Evolutionary conservation across 2,888 invertebrate genomes (phyloP).

Genomic region (Candidula unifasciata): DNA sequence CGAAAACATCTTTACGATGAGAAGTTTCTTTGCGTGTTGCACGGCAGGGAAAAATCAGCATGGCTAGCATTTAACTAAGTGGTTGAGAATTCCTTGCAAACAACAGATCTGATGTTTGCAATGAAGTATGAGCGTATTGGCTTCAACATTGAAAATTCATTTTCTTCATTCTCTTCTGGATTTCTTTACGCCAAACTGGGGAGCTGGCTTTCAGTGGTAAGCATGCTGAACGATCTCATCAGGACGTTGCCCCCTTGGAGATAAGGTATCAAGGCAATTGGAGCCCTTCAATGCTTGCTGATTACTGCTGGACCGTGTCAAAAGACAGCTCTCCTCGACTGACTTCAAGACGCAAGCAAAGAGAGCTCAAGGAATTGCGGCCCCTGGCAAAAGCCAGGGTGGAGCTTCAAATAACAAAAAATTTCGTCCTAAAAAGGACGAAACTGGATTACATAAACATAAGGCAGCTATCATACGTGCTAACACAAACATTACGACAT

Average conservation of each 20-base stretch:
- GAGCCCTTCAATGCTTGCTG: neutral
- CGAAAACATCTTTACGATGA: neutral
- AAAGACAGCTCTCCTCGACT: neutral
- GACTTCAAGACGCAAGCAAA: neutral
- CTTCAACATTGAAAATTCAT: neutral
- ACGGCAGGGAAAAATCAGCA: neutral
- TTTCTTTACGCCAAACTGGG: no score
- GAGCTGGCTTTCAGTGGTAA: no score
- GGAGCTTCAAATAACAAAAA: no score
- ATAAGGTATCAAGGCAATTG: neutral
- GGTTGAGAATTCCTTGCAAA: neutral
- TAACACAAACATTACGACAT: no score
- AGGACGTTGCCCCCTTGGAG: neutral
- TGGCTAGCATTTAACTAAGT: neutral
- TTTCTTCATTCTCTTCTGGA: neutral
- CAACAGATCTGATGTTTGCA: neutral
- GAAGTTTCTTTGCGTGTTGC: neutral
- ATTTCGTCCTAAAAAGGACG: no score
- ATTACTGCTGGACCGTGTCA: neutral
- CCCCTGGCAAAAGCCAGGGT: no score
- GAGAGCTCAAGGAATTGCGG: no score
- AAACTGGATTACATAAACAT: no score
- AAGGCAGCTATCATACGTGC: no score
- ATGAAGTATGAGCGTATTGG: neutral
- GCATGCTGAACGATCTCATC: neutral